Percentiles rank a stretch among this genome's conserved stretches.
phyloP scores from a whole-genome alignment of 2,888 invertebrate species.

The Drosophila falleni region DNA sequence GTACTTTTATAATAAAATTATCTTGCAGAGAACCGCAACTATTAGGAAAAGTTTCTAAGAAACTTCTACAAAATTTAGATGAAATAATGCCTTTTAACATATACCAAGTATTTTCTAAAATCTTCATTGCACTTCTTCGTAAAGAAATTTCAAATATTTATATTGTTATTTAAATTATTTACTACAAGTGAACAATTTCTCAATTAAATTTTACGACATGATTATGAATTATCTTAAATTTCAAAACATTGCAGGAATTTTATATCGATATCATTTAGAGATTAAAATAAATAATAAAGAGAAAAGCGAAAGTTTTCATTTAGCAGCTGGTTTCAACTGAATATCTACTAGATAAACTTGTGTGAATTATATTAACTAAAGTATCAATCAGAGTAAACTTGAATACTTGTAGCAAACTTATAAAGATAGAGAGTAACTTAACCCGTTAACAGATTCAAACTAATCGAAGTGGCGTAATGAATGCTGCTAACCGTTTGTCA shows the following conservation, averaged over 20 bases:
- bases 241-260: not conserved
- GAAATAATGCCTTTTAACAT: no score
- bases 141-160: no score
- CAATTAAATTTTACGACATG: no score
- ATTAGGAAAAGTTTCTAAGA: no score
- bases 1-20: no score
- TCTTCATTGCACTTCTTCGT: no score
- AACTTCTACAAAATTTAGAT: no score
- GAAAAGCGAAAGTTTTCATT: conserved; percentile 6
- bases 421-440: conserved; percentile 26
- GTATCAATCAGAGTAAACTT: conserved; percentile 3
- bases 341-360: not conserved
- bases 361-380: conserved; percentile 1
- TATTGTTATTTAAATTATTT: no score
- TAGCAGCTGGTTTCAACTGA: not conserved
- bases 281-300: not conserved
- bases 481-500: conserved; percentile 48
- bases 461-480: conserved; percentile 41
- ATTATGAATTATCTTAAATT: no score
- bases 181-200: no score
- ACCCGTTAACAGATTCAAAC: conserved; percentile 49
- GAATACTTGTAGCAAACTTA: not conserved
- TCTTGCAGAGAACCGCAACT: no score
- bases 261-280: not conserved
- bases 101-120: no score